Conservation (phyloP, 2,113 vertebrate species). For the Peromyscus polionotus region DNA sequence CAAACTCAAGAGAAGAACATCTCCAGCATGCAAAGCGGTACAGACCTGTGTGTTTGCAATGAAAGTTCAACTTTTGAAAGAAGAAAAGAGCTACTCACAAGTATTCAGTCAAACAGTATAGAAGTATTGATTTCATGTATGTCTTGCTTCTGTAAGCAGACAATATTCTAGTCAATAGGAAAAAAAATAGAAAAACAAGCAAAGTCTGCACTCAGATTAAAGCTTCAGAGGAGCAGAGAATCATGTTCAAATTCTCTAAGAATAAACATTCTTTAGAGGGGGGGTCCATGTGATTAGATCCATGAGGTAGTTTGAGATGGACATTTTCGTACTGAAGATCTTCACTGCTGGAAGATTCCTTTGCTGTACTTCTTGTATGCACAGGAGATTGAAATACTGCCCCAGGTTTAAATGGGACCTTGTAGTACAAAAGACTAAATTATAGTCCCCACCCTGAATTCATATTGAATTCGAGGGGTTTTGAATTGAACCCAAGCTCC, state of each 20-base stretch:
- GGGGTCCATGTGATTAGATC: neutral
- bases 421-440: neutral
- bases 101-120: neutral
- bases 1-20: neutral
- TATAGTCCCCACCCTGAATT: neutral
- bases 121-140: neutral
- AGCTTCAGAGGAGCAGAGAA: neutral
- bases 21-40: neutral
- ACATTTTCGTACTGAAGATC: neutral
- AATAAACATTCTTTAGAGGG: neutral
- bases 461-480: neutral
- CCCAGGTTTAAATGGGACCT: neutral
- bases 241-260: conserved; percentile 1
- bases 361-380: neutral
- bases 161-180: neutral
- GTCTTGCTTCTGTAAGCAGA: neutral
- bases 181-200: neutral
- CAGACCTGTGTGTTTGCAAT: neutral
- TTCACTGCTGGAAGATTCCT: neutral
- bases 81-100: neutral
- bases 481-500: neutral
- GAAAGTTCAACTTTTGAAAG: neutral
- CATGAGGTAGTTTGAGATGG: neutral
- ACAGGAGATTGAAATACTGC: neutral
- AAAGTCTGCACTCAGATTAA: neutral